A percentile compares a stretch with the other conserved stretches of the same genome.
These are phyloP conservation scores for Contarinia nasturtii DNA, from an alignment of 1,140 invertebrate species.

Conservation along the genomic window DNA sequence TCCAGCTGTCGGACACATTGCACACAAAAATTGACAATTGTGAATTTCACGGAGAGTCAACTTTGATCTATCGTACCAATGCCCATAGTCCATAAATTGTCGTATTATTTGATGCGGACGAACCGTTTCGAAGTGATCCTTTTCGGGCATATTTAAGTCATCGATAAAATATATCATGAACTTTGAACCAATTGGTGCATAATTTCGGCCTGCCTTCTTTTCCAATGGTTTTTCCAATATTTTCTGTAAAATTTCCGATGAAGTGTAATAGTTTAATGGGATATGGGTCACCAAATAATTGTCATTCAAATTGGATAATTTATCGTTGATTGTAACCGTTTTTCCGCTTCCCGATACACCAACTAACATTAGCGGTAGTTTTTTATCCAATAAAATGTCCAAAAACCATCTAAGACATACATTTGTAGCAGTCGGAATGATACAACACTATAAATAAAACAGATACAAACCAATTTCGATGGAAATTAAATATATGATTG, in stretches of 20 bases:
- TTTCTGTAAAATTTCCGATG: conserved; percentile 76
- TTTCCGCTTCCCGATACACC: conserved; percentile 77
- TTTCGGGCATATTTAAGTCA: conserved; percentile 94
- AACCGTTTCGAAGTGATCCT: conserved; percentile 83
- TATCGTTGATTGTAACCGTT: conserved; percentile 63
- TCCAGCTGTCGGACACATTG: conserved; percentile 91
- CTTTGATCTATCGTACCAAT: conserved; percentile 76
- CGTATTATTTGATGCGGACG: conserved; percentile 84
- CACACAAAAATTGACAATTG: conserved; percentile 84
- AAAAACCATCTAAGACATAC: conserved; percentile 72
- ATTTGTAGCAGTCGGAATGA: conserved; percentile 80
- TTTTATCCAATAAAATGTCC: conserved; percentile 59
- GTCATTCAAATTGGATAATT: conserved; percentile 52
- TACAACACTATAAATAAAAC: no score
- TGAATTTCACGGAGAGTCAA: conserved; percentile 77
- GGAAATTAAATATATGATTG: no score
- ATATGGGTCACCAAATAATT: conserved; percentile 68
- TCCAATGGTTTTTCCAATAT: conserved; percentile 83
- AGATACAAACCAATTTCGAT: no score
- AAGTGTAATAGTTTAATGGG: conserved; percentile 90
- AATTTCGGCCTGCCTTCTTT: conserved; percentile 86
- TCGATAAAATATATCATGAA: conserved; percentile 86
- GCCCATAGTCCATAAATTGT: conserved; percentile 83
- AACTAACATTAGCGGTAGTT: conserved; percentile 75
- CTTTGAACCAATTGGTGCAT: conserved; percentile 77